Evolutionary conservation across 2,797 vertebrate genomes (phyloP), one percentile per base, ranked within the genome.

Genomic region (Diplodus sargus): DNA sequence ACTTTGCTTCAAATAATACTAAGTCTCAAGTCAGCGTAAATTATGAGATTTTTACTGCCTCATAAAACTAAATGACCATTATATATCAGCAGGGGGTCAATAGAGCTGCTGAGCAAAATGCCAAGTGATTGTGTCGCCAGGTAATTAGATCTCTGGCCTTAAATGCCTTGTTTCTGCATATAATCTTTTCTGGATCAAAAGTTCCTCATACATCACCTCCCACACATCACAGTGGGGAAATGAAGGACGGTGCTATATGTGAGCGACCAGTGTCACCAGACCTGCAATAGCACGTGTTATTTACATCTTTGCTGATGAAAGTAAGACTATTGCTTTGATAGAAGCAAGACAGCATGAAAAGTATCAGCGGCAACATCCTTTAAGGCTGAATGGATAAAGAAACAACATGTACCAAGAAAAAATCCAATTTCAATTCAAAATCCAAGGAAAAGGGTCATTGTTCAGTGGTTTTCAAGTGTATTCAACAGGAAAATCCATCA

Each of bases 1-100:
- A 56, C 68, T 85, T 76, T 78, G 49, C 73, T 88, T 90, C 68
- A 85, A 81, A 87, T 83, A 45, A 64, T 9, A 15, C 71, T 64
- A 53, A 39, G 70, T 74, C 78, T 87, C 57, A 78, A 81, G 81
- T 89, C 87, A 91, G 78, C 67, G 1, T 82, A 89, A 86, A 89
- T 80, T 73, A 85, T 76, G 49, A 65, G 70, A 66, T 62, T 85
- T 90, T 90, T 84, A 90, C 60, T 76, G 78, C 77, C 67, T 61
- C 22, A 73, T 90, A 87, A 91, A 90, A 79, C 73, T 89, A 79
- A 91, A 90, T 77, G 59, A 74, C 70, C 69, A 81, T 88, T 84
- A 87, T 79, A 82, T 70, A 85, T 74, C 85, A 89, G 81, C 85
- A 82, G 84, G 90, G 57, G 56, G 74, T 86, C 65, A 83, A 85